Evolutionary conservation across 2,888 invertebrate species (phyloP).

Genomic region (Tupiocoris notatus): DNA sequence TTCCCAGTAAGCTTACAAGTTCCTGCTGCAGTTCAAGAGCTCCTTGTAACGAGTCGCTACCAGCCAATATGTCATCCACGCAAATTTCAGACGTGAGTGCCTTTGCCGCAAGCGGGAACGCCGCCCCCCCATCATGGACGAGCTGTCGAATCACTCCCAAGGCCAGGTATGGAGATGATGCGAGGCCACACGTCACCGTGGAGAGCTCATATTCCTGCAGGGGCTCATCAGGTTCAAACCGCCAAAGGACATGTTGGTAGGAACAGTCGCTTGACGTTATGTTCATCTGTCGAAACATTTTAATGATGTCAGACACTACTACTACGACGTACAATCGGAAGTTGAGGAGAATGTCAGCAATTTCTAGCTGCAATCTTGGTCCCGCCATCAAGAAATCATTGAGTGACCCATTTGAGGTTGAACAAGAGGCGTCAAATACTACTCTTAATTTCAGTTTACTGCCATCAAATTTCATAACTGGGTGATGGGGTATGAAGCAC

Average conservation of each 20-base stretch:
- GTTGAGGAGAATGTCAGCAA: not conserved
- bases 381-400: slow-evolving; percentile 26
- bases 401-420: slow-evolving; percentile 30
- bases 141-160: slow-evolving; percentile 46
- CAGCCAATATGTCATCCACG: slow-evolving; percentile 12
- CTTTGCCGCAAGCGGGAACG: slow-evolving; percentile 42
- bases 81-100: slow-evolving; percentile 4
- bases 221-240: slow-evolving; percentile 24
- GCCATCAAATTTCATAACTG: slow-evolving; percentile 11
- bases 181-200: slow-evolving; percentile 49
- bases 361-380: slow-evolving; percentile 1
- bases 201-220: slow-evolving; percentile 45
- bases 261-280: slow-evolving; percentile 33
- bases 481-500: slow-evolving; percentile 19
- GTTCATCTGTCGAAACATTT: slow-evolving; percentile 41
- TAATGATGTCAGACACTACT: slow-evolving; percentile 49
- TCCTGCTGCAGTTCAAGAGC: not conserved
- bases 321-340: slow-evolving; percentile 49
- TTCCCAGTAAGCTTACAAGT: not conserved
- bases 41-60: not conserved
- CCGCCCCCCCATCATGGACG: slow-evolving; percentile 32
- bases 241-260: slow-evolving; percentile 50
- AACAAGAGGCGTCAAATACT: slow-evolving; percentile 24
- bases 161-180: slow-evolving; percentile 47
- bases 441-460: not conserved